Conservation (phyloP, 1,140 invertebrate genomes). For the Dendroctonus ponderosae region DNA sequence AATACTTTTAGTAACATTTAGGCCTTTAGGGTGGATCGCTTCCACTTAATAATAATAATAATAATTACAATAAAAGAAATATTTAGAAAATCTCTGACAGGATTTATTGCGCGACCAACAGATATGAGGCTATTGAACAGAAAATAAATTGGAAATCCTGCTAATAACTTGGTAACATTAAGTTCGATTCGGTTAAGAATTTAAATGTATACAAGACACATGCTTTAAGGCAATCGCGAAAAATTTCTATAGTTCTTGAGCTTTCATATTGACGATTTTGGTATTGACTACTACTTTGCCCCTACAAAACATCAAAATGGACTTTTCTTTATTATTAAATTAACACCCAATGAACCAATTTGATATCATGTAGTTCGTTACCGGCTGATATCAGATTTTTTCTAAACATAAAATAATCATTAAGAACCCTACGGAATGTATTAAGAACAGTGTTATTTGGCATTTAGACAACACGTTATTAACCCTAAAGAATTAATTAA, state of each 20-base stretch:
- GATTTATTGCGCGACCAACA: not conserved
- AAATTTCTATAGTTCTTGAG: constrained; percentile 9
- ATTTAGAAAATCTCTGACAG: not conserved
- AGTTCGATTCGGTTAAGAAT: too few species aligned
- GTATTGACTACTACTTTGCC: constrained; percentile 5
- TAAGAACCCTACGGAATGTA: constrained; percentile 50
- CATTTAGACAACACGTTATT: constrained; percentile 40
- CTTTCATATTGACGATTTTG: constrained; percentile 2
- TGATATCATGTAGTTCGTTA: too few species aligned
- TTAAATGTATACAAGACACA: constrained; percentile 39
- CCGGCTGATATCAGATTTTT: too few species aligned
- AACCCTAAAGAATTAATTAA: constrained; percentile 50
- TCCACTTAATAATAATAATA: not conserved
- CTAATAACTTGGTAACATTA: too few species aligned
- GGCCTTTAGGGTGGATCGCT: constrained; percentile 25
- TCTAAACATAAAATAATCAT: constrained; percentile 20
- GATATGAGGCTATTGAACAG: not conserved
- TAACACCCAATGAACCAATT: not conserved
- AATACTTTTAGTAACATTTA: constrained; percentile 19
- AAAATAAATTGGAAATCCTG: not conserved
- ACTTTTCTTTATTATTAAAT: too few species aligned
- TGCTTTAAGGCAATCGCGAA: constrained; percentile 41
- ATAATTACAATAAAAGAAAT: constrained; percentile 1
- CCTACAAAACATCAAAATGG: too few species aligned
- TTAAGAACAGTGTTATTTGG: constrained; percentile 51